Evolutionary conservation across 2,113 vertebrate species (phyloP), one percentile per base, ranked within the genome.

Genomic region (Nothocercus nigrocapillus): DNA sequence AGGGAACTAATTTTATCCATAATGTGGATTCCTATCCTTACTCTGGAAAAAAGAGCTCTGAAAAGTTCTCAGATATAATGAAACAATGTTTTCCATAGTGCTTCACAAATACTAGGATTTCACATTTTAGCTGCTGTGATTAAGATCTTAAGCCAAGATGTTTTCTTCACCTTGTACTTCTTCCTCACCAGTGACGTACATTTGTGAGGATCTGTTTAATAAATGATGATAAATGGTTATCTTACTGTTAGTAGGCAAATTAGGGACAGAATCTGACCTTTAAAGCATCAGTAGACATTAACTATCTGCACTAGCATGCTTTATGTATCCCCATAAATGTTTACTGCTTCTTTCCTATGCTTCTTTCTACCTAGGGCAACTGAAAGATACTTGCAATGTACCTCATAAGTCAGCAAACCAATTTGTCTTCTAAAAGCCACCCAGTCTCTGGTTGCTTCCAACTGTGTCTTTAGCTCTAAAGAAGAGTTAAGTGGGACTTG

Each of bases 401-500:
- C 38, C 11, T 79, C 9, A 22, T 47, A 36, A n/a, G 28, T 59
- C 67, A 69, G 42, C 67, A 70, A 49, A 49, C 75, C 13, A 70
- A 69, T 53, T 38, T 13, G 5, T 74, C 30, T 49, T 64, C 44
- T 75, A 24, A 83, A 70, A 61, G 11, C 6, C 8, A 27, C 7
- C 8, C 25, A 67, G 4, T 34, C 54, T 76, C 25, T 58, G 13
- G 1, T 45, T 51, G 36, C 69, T 70, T 6, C 45, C 73, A 28
- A 7, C 11, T 56, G 24, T 68, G 49, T 79, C 62, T 62, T 81
- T n/a, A 84, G 21, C 51, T 64, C n/a, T 59, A 40, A 49, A 28
- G 4, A 11, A 9, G 32, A 22, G 9, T 19, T 69, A 30, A 73
- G 42, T 5, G n/a, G 28, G 34, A 63, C 21, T 63, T 0, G 0